Evolutionary conservation across 2,888 invertebrate genomes (phyloP), one percentile per base, ranked within the genome.

Genomic region (Tetranychus truncatus): DNA sequence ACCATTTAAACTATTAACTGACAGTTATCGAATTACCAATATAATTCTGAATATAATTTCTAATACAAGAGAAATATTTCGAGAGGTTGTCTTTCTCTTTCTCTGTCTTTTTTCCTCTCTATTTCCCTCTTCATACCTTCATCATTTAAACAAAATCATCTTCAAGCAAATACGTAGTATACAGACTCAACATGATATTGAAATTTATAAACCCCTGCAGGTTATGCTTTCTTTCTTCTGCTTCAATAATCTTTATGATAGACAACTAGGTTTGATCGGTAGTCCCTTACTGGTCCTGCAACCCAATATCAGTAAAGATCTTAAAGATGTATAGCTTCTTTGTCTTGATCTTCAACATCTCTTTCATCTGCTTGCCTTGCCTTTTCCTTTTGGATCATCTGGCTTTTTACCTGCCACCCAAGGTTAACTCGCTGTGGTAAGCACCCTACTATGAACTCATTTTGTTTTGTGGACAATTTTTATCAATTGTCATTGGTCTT

Each of bases 11-110:
- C 55, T 55, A 55, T 55, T 55, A 55, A 55, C 55, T 55, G 55
- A 55, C 55, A 55, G 55, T 55, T 55, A 55, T 55, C 55, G 55
- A 55, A 55, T 55, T 55, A 55, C 55, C 55, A 55, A 55, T 55
- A 55, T 55, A 55, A 55, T 55, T 55, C 55, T 55, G 55, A 55
- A 55, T 55, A 55, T 55, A 55, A 15, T 55, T 55, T 55, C 15
- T 55, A 55, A 55, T 15, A 15, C 55, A 55, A 55, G 55, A 55
- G 55, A 55, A 15, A 55, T 9, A 55, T 34, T 34, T 34, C 34
- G 55, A 55, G 15, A 55, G 55, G 15, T 15, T 15, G 7, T 6
- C 55, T 55, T 15, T 55, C 55, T 55, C 3, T 15, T 6, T 55
- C 55, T 34, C 34, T 34, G 15, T 55, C 55, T 11, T 55, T 55